phyloP scores from a whole-genome alignment of 2,888 invertebrate genomes.

The Tetropium fuscum region DNA sequence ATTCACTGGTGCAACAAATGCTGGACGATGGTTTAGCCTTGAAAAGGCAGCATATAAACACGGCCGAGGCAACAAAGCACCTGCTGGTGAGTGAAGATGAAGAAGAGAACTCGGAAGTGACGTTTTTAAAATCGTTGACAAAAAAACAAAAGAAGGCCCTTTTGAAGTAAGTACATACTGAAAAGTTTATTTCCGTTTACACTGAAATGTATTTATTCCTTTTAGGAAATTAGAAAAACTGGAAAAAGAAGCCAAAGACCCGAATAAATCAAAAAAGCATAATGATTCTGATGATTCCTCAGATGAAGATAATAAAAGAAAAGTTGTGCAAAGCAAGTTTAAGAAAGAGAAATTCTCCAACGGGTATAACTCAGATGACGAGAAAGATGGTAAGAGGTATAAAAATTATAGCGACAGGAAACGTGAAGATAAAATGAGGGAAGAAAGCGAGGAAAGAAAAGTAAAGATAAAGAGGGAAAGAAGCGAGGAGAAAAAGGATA shows the following conservation, averaged over 20 bases:
- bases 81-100: conserved; percentile 71
- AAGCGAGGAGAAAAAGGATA: neutral
- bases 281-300: conserved; percentile 34
- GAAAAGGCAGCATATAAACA: conserved; percentile 79
- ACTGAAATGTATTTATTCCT: conserved; percentile 29
- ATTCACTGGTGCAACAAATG: conserved; percentile 89
- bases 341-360: conserved; percentile 34
- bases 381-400: conserved; percentile 41
- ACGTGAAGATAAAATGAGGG: conserved; percentile 57
- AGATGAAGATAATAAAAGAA: conserved; percentile 27
- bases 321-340: conserved; percentile 36
- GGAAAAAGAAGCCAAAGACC: conserved; percentile 42
- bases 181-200: no score
- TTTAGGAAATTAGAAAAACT: conserved; percentile 51
- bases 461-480: neutral
- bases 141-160: conserved; percentile 92
- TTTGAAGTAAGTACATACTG: conserved; percentile 75
- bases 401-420: conserved; percentile 40
- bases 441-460: conserved; percentile 27
- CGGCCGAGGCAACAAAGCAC: conserved; percentile 68
- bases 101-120: conserved; percentile 75
- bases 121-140: conserved; percentile 85
- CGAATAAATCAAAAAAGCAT: conserved; percentile 38
- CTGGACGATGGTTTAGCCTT: conserved; percentile 90
- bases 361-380: conserved; percentile 29